A percentile compares a stretch with the other conserved stretches of the same genome.
Evolutionary conservation across 2,888 invertebrate species (phyloP).

Genomic region (Euclidia mi): DNA sequence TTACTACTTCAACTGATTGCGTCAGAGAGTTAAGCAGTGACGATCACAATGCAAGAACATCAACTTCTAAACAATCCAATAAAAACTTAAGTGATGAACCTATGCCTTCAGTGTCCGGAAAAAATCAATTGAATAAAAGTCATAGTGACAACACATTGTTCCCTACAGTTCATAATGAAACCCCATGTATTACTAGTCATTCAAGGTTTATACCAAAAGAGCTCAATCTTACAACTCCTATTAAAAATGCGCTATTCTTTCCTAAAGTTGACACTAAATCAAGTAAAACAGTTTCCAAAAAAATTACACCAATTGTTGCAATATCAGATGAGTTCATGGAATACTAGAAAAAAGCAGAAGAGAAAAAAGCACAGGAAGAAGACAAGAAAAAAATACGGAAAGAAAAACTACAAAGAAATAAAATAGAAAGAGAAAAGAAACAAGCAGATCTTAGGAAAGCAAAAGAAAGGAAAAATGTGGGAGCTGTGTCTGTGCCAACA

Average conservation of each 20-base stretch:
- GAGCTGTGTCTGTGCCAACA: background rate
- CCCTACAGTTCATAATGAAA: too few relatives aligned
- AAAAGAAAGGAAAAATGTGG: background rate
- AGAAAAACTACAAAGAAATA: background rate
- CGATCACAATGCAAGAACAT: background rate
- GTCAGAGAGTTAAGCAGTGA: background rate
- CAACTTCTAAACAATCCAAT: conserved; percentile 1
- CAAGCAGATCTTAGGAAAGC: background rate
- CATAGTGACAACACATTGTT: background rate
- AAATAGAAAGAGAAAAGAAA: too few relatives aligned
- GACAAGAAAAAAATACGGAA: background rate
- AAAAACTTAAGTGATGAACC: background rate
- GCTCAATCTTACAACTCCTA: conserved; percentile 9
- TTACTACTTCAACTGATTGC: conserved; percentile 1
- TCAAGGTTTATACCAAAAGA: conserved; percentile 11
- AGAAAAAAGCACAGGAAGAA: conserved; percentile 6
- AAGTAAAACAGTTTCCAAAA: conserved; percentile 8
- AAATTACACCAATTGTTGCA: conserved; percentile 10
- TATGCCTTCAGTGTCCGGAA: background rate
- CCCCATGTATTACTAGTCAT: background rate
- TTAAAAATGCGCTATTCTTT: conserved; percentile 10
- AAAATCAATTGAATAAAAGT: too few relatives aligned
- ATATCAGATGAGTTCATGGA: too few relatives aligned
- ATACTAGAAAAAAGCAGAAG: conserved; percentile 10
- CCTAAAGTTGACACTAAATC: conserved; percentile 9